A percentile compares a stretch with the other conserved stretches of the same genome.
Conservation (phyloP, 2,113 vertebrate genomes). For the Phylloscopus trochilus region DNA sequence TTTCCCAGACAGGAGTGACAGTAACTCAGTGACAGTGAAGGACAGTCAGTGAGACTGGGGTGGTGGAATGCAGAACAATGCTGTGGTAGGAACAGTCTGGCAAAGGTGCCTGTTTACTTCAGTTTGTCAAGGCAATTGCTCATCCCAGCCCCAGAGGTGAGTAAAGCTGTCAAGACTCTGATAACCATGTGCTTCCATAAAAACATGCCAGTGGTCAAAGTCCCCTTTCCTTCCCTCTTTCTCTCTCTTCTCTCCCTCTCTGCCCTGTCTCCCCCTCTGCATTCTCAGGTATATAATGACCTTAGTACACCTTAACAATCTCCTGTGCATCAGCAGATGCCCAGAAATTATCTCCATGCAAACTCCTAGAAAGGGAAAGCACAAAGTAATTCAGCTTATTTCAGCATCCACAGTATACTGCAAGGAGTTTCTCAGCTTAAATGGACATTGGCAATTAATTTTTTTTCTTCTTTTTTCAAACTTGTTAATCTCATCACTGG, state of each 20-base stretch:
- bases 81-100: neutral
- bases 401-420: neutral
- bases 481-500: accelerated
- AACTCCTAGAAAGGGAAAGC: neutral
- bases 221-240: neutral
- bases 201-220: neutral
- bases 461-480: neutral
- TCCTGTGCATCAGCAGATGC: neutral
- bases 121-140: neutral
- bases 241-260: neutral
- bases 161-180: neutral
- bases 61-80: neutral
- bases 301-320: neutral
- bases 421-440: neutral
- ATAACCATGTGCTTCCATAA: neutral
- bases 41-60: neutral
- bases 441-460: neutral
- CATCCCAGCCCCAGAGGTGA: neutral
- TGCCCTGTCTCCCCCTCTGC: neutral
- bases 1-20: neutral
- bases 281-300: neutral
- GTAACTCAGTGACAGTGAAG: neutral
- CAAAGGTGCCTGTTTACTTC: neutral
- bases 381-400: neutral
- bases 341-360: neutral